Evolutionary conservation across 2,888 invertebrate species (phyloP).

Genomic region (Stenolophus ochropezus): DNA sequence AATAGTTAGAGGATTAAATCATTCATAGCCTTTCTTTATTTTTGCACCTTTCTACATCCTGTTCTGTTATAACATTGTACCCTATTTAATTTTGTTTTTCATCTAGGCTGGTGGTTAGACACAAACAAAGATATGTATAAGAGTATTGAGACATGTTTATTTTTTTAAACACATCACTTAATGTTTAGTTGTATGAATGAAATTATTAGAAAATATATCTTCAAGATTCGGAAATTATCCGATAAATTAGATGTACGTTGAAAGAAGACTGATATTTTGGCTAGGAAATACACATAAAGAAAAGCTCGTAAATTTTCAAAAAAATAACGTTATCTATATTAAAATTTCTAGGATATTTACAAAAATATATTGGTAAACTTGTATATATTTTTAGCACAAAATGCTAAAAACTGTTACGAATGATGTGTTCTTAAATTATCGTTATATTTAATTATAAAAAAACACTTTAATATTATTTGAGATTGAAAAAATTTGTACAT

Average conservation of each 20-base stretch:
- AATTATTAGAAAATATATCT: conserved; percentile 22
- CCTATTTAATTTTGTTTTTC: neutral
- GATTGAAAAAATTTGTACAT: conserved; percentile 51
- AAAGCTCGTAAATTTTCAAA: conserved; percentile 48
- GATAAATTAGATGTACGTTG: conserved; percentile 51
- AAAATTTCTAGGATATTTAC: conserved; percentile 55
- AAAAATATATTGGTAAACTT: conserved; percentile 56
- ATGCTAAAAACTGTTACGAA: conserved; percentile 55
- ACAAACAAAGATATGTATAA: neutral
- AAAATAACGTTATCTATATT: conserved; percentile 53
- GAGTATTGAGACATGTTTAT: conserved; percentile 27
- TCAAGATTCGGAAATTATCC: conserved; percentile 21
- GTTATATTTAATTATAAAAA: conserved; percentile 44
- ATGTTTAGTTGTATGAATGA: conserved; percentile 40
- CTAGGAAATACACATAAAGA: conserved; percentile 36
- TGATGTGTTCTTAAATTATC: conserved; percentile 56
- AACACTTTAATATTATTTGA: conserved; percentile 45
- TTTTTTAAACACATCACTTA: conserved; percentile 42
- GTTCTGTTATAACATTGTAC: neutral
- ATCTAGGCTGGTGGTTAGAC: conserved; percentile 52
- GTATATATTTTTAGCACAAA: conserved; percentile 57
- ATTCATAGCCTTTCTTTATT: neutral
- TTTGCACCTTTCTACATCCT: neutral
- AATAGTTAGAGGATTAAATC: neutral
- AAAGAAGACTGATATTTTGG: conserved; percentile 59